Conservation (phyloP, 2,797 vertebrate species). For the Eupleurogrammus muticus region DNA sequence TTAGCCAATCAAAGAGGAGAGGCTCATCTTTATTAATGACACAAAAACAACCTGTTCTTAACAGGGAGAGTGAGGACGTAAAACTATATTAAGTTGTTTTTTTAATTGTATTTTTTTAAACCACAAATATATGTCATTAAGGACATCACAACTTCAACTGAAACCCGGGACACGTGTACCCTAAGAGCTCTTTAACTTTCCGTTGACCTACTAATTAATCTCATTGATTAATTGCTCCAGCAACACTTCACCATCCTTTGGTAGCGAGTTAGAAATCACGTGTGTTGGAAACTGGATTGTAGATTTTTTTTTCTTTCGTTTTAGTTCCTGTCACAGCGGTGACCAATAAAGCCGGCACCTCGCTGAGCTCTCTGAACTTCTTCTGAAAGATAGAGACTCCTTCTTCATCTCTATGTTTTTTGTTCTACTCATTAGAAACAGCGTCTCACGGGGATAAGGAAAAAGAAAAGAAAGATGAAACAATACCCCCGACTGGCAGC, state of each 20-base stretch:
- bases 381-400: conserved; percentile 9
- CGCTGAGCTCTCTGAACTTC: conserved; percentile 32
- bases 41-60: too few species aligned
- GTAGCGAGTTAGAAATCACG: background rate
- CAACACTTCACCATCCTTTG: background rate
- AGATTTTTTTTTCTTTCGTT: background rate
- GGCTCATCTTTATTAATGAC: too few species aligned
- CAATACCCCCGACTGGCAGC: conserved; percentile 31
- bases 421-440: conserved; percentile 47
- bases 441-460: conserved; percentile 17
- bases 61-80: too few species aligned
- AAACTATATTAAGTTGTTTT: too few species aligned
- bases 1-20: too few species aligned
- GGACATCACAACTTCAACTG: too few species aligned
- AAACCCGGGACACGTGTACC: too few species aligned
- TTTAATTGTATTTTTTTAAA: too few species aligned
- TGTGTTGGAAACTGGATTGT: background rate
- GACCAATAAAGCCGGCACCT: conserved; percentile 33
- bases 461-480: conserved; percentile 45
- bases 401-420: conserved; percentile 29
- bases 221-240: background rate
- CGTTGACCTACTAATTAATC: background rate
- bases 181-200: background rate
- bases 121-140: too few species aligned
- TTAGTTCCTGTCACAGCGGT: background rate